A percentile compares a stretch with the other conserved stretches of the same genome.
Conservation (phyloP, 2,888 invertebrate genomes). For the Norana najaformis region DNA sequence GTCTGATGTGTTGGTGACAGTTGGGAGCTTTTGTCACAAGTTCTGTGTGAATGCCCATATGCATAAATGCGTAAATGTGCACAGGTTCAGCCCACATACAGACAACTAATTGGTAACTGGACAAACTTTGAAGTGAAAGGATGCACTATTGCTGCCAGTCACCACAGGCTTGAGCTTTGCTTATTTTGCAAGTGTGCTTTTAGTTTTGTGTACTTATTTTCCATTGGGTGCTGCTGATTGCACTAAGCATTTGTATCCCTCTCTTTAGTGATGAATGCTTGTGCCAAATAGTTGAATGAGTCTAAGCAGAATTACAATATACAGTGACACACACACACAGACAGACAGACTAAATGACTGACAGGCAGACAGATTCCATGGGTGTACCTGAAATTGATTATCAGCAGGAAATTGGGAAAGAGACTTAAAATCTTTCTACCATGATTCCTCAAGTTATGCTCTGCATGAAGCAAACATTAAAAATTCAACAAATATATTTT, state of each 20-base stretch:
- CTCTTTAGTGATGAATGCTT: background rate
- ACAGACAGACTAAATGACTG: background rate
- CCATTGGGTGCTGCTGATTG: background rate
- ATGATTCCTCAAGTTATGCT: background rate
- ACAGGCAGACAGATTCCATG: background rate
- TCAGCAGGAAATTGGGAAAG: too few species aligned
- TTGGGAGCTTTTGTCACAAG: background rate
- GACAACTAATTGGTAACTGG: background rate
- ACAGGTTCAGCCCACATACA: background rate
- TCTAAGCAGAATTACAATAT: background rate
- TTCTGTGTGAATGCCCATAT: background rate
- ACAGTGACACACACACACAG: background rate
- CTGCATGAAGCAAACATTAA: background rate
- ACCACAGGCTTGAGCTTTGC: background rate
- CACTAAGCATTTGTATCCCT: background rate
- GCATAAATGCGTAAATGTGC: background rate
- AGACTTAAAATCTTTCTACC: too few species aligned
- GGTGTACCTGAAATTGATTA: background rate
- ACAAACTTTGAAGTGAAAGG: background rate
- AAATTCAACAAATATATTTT: background rate
- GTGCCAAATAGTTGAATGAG: background rate
- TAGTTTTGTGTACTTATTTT: background rate
- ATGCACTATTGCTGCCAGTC: background rate
- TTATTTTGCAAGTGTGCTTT: background rate
- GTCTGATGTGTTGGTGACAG: background rate